phyloP scores from a whole-genome alignment of 2,888 invertebrate species.

The Brachycybe producta region DNA sequence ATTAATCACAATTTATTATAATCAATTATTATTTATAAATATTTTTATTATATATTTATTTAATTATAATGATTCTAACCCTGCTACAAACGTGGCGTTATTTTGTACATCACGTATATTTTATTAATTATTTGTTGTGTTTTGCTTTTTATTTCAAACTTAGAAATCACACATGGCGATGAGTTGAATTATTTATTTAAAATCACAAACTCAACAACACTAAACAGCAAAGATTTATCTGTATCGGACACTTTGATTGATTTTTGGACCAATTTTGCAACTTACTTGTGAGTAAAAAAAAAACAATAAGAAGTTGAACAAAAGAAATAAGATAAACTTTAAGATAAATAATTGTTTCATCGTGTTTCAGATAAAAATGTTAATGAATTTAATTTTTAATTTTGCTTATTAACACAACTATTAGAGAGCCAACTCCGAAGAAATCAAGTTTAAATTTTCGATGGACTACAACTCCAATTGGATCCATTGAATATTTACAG shows the following conservation, averaged over 20 bases:
- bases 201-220: not conserved
- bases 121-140: not conserved
- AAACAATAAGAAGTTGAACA: not conserved
- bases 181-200: constrained; percentile 11
- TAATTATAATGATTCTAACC: no score
- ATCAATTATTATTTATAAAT: no score
- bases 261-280: constrained; percentile 8
- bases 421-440: constrained; percentile 8
- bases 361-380: no score
- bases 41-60: no score
- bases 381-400: not conserved
- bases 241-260: constrained; percentile 1
- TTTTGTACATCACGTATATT: not conserved
- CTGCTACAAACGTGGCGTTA: no score
- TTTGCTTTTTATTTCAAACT: not conserved
- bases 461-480: constrained; percentile 3
- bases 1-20: no score
- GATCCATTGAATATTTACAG: constrained; percentile 1
- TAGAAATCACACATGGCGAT: constrained; percentile 2
- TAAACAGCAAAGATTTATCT: not conserved
- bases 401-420: not conserved
- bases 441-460: not conserved
- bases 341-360: not conserved
- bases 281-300: not conserved
- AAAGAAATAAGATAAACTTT: not conserved